Conservation (phyloP, 2,888 invertebrate species). For the Zygogramma bicolorata region DNA sequence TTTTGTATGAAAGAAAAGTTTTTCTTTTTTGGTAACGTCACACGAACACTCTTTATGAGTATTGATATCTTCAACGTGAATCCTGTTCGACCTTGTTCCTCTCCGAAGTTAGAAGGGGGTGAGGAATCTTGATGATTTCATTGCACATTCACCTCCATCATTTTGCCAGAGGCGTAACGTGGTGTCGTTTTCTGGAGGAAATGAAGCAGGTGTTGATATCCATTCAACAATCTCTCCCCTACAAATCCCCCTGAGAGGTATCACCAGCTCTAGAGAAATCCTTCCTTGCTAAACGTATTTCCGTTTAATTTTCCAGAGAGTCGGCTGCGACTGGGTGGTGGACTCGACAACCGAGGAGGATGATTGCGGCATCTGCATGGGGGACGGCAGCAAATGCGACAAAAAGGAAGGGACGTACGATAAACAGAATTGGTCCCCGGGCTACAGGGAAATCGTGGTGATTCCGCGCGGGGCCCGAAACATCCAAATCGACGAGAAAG, state of each 20-base stretch:
- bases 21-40: too few relatives aligned
- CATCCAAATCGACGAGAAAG: constrained; percentile 81
- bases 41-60: too few relatives aligned
- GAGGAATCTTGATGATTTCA: too few relatives aligned
- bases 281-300: not conserved
- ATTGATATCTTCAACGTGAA: too few relatives aligned
- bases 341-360: constrained; percentile 85
- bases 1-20: too few relatives aligned
- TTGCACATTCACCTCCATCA: too few relatives aligned
- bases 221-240: too few relatives aligned
- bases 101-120: too few relatives aligned
- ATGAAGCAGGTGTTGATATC: too few relatives aligned
- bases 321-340: constrained; percentile 92
- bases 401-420: constrained; percentile 73
- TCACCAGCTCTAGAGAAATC: not conserved
- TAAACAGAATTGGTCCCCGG: constrained; percentile 67
- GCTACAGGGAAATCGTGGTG: constrained; percentile 74
- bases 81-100: too few relatives aligned
- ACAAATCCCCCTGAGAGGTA: not conserved
- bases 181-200: too few relatives aligned
- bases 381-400: constrained; percentile 84
- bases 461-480: constrained; percentile 86
- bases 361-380: constrained; percentile 88
- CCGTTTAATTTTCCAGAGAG: constrained; percentile 74
- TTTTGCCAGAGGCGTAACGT: too few relatives aligned